phyloP scores from a whole-genome alignment of 2,888 invertebrate genomes.

The Euplagia quadripunctaria region DNA sequence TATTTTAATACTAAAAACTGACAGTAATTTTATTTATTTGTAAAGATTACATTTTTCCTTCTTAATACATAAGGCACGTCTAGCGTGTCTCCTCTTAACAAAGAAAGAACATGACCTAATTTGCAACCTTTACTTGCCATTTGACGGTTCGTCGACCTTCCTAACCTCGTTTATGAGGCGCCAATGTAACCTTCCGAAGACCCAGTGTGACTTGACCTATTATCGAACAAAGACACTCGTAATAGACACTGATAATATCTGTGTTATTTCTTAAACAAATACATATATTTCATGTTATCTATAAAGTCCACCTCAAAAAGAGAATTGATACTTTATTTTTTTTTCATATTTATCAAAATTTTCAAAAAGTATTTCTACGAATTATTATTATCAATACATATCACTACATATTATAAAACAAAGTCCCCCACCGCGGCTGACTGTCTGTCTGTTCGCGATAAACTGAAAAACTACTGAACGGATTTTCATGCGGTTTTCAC shows the following conservation, averaged over 20 bases:
- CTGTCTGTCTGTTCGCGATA: too few relatives aligned
- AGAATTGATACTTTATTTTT: neutral
- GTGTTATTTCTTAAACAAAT: neutral
- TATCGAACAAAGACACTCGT: slow-evolving; percentile 35
- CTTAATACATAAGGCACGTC: neutral
- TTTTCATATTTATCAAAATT: too few relatives aligned
- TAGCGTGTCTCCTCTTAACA: neutral
- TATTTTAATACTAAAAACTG: too few relatives aligned
- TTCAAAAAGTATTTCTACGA: too few relatives aligned
- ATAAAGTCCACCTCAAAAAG: neutral
- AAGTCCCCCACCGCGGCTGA: too few relatives aligned
- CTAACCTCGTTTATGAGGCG: slow-evolving; percentile 56
- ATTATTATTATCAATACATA: too few relatives aligned
- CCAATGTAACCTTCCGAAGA: slow-evolving; percentile 56
- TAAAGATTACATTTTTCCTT: too few relatives aligned
- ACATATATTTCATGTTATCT: neutral
- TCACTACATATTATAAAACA: too few relatives aligned
- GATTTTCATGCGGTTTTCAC: too few relatives aligned
- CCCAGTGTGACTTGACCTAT: slow-evolving; percentile 48
- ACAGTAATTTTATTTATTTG: too few relatives aligned
- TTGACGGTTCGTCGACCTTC: slow-evolving; percentile 43
- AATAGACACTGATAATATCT: slow-evolving; percentile 7
- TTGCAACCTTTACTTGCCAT: slow-evolving; percentile 51
- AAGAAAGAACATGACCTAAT: slow-evolving; percentile 36
- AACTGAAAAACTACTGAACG: too few relatives aligned